phyloP scores from a whole-genome alignment of 1,140 invertebrate genomes.

The Centruroides sculpturatus region DNA sequence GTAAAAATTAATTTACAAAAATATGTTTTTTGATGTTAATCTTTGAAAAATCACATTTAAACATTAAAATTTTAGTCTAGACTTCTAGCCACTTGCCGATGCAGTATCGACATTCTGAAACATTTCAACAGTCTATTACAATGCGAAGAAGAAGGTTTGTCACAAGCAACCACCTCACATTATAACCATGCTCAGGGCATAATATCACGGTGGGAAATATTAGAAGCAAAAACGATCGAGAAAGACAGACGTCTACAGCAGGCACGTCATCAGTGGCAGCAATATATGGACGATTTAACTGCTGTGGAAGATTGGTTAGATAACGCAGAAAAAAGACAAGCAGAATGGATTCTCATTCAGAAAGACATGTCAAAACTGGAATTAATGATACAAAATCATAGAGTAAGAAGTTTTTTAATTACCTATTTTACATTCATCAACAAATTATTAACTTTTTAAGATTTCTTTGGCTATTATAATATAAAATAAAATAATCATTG shows the following conservation, averaged over 20 bases:
- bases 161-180: no score
- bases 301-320: conserved; percentile 9
- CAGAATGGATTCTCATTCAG: background rate
- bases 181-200: background rate
- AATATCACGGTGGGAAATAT: conserved; percentile 10
- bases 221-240: conserved; percentile 1
- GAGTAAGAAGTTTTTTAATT: conserved; percentile 3
- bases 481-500: background rate
- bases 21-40: no score
- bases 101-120: conserved; percentile 12
- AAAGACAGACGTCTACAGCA: conserved; percentile 4
- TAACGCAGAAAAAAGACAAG: background rate
- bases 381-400: conserved; percentile 1
- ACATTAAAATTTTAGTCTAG: conserved; percentile 4
- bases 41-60: background rate
- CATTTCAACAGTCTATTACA: conserved; percentile 3
- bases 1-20: no score
- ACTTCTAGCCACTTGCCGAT: conserved; percentile 12
- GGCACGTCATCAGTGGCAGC: conserved; percentile 6
- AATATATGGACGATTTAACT: conserved; percentile 4
- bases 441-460: no score
- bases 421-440: no score
- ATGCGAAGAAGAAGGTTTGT: background rate
- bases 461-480: background rate
- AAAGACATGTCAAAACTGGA: conserved; percentile 3